Evolutionary conservation across 2,113 vertebrate species (phyloP), one percentile per base, ranked within the genome.

Genomic region (Eurypyga helias): DNA sequence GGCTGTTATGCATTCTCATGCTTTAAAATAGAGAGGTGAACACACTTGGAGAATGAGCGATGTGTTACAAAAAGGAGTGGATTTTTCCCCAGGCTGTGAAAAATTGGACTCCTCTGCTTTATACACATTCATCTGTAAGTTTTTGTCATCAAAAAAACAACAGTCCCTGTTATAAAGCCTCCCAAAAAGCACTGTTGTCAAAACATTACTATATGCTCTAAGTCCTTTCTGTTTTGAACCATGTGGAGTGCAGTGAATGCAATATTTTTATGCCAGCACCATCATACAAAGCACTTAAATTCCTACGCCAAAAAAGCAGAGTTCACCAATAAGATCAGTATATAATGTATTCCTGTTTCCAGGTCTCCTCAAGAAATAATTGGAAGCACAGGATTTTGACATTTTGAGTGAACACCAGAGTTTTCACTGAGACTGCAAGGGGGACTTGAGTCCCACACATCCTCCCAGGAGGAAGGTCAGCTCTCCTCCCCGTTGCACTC

Each of bases 21-120:
- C 77, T 87, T 96, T 76, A 72, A 82, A 94, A 90, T 7, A 76
- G 73, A 78, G 90, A 93, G 60, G 77, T 72, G 83, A 92, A 76
- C 9, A 38, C 31, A 54, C 66, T 46, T 54, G 66, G 62, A 94
- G 34, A 46, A 38, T 65, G 73, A 96, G 58, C 5, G 3, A 85
- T 91, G 90, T 49, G 49, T 79, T 72, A 87, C 1, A 0, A 84
- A 55, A 75, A 90, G 36, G 48, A 75, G 26, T 6, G 7, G 31
- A 11, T 33, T 57, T 41, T 60, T 34, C 18, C 26, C 17, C 34
- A 33, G 43, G 41, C n/a, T 33, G 3, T 95, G 81, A 96, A 90
- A 94, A 93, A 90, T 73, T 76, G 66, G 87, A 43, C 31, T 89
- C 14, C 46, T 61, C 54, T 61, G 13, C 71, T 88, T 87, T 61